These are phyloP conservation scores for Adrianichthys oophorus DNA, from an alignment of 2,797 vertebrate species.

Conservation along the genomic window DNA sequence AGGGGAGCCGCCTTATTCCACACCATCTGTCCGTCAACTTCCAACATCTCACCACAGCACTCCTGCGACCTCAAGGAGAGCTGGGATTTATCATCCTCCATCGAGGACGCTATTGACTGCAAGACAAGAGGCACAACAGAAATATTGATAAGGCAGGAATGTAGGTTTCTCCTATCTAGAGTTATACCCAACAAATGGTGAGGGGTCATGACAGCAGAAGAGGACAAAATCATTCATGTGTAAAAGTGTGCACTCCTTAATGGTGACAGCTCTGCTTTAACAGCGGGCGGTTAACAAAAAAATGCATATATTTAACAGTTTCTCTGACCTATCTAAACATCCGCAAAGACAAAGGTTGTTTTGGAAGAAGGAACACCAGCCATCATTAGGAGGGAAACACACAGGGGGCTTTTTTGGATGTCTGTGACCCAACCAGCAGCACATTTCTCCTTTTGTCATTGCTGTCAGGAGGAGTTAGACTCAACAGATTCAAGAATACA, in stretches of 20 bases:
- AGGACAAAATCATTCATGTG: conserved; percentile 29
- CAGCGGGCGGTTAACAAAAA: background rate
- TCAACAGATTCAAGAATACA: conserved; percentile 19
- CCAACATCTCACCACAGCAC: conserved; percentile 40
- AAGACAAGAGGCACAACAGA: conserved; percentile 30
- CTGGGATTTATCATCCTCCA: conserved; percentile 76
- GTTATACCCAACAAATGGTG: too few species aligned
- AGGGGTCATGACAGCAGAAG: too few species aligned
- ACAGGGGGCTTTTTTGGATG: conserved; percentile 26
- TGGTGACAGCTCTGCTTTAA: too few species aligned
- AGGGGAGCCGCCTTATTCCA: conserved; percentile 71
- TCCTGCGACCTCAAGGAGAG: conserved; percentile 83
- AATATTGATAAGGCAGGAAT: background rate
- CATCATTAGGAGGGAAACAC: conserved; percentile 12
- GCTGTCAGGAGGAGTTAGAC: conserved; percentile 57
- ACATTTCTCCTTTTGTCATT: conserved; percentile 39
- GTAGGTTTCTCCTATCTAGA: too few species aligned
- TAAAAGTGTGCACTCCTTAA: background rate
- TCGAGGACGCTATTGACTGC: conserved; percentile 76
- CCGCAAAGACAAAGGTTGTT: background rate
- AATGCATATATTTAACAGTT: too few species aligned
- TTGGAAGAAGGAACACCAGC: background rate
- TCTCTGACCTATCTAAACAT: conserved; percentile 1
- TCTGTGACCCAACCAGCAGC: conserved; percentile 30
- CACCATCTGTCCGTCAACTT: conserved; percentile 68